Evolutionary conservation across 2,888 invertebrate species (phyloP).

Genomic region (Dryococelus australis): DNA sequence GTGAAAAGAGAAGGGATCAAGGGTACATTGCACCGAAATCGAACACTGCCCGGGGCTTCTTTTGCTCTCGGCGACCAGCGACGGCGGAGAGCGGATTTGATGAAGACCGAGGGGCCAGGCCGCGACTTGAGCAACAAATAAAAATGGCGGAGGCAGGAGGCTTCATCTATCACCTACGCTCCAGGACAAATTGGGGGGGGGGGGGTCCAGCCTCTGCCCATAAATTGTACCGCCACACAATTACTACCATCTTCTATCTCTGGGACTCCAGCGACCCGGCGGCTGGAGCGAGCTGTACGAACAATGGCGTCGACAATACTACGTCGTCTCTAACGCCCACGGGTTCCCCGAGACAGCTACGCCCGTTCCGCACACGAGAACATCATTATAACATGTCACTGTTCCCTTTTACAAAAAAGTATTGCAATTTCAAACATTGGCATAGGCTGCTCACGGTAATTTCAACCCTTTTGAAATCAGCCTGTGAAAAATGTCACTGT

Average conservation of each 20-base stretch:
- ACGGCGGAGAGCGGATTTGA: background rate
- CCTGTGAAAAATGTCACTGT: no score
- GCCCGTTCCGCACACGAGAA: no score
- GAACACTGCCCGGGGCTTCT: background rate
- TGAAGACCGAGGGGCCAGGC: background rate
- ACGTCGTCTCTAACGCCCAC: no score
- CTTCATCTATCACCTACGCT: background rate
- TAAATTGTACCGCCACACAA: background rate
- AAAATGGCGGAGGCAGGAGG: background rate
- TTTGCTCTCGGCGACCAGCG: background rate
- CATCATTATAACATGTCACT: no score
- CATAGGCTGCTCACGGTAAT: no score
- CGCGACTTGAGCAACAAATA: constrained; percentile 8
- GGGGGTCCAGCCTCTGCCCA: background rate
- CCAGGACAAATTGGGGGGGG: constrained; percentile 6
- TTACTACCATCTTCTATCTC: background rate
- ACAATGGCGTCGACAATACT: no score
- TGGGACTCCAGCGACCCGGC: background rate
- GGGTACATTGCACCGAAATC: background rate
- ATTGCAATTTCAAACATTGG: no score
- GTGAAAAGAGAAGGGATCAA: no score
- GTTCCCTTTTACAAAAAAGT: no score
- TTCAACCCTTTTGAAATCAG: no score
- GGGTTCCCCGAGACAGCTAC: no score
- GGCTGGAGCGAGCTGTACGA: background rate